Evolutionary conservation across 2,888 invertebrate genomes (phyloP), one percentile per base, ranked within the genome.

Genomic region (Macropis europaea): DNA sequence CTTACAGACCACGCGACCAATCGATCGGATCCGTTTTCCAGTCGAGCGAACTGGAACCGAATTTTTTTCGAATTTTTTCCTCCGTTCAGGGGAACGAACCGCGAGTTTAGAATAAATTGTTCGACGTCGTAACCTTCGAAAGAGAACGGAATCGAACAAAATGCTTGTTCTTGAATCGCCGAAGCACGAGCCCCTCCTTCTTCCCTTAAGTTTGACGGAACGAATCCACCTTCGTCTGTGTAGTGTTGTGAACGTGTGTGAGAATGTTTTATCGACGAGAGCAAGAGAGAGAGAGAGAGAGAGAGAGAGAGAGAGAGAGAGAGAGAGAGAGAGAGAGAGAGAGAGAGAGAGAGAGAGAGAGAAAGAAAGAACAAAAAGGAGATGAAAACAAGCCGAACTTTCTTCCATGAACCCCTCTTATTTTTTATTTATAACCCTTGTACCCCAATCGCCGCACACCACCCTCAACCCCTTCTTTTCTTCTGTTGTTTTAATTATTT

Each of bases 401-500:
- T 63, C 73, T 69, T 75, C 73, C 60, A 60, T 63, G 43, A 34
- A 11, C 32, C 38, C 26, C 56, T 64, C 54, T 74, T 73, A 73
- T 64, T 73, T 73, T 82, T 81, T 73, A 77, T 82, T 81, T 83
- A 82, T 76, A 71, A 66, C 69, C 75, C 66, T 56, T 28, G n/a
- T n/a, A n/a, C n/a, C n/a, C n/a, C n/a, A n/a, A n/a, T n/a, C n/a
- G n/a, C n/a, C n/a, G n/a, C n/a, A n/a, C n/a, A n/a, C n/a, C n/a
- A 7, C 0, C 24, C 28, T 34, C 32, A 6, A 4, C 1, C 50
- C 50, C 36, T 30, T 48, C 9, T 48, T 26, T 52, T 64, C 56
- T 74, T 68, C 82, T 82, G 77, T 84, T 82, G 78, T 85, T 87
- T 86, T 84, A 83, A 84, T 86, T 87, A 86, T 85, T 86, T 87